Base-by-base conservation (phyloP, 2,113 vertebrate genomes). In the Bujurquina vittata region DNA sequence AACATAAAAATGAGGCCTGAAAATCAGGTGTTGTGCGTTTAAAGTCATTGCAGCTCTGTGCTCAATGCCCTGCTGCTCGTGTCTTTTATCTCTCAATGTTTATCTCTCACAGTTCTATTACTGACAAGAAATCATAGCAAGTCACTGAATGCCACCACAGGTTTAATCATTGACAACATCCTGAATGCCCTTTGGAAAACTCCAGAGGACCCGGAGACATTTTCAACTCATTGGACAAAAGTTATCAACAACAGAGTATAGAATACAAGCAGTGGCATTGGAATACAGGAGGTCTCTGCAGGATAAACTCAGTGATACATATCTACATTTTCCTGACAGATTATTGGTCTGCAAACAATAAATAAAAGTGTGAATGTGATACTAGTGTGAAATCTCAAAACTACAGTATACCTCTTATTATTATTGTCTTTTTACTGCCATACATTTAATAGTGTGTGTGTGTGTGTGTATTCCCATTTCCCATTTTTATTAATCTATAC, bases 71-170 rank as follows among this genome's bases (percentile, higher is more conserved):
- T 60, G 73, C 73, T 18, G 77, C 31, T 35, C 23, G 14, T 37
- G n/a, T 78, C n/a, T 74, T 81, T 87, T 75, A 58, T 82, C 55
- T 43, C 26, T 37, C 10, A 57, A 59, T 75, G 46, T 72, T 81
- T 81, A 83, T 85, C 77, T 81, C 22, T 59, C 67, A 40, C 33
- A 20, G 37, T 76, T 80, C 29, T 23, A 1, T 35, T 40, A 49
- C 37, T 26, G 29, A 56, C 11, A 23, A 77, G 29, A 79, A 76
- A 75, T 72, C 81, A 72, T 5, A 15, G 74, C 3, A 67, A 88
- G 88, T 61, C 78, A 58, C 61, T 84, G 80, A 91, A 87, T 81
- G 54, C 78, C 83, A 77, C 57, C 59, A 11, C 80, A 75, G 59
- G 81, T 84, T 82, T 82, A 79, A 84, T 87, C 83, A 73, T 40